A percentile compares a stretch with the other conserved stretches of the same genome.
Conservation (phyloP, 35 echinoderm and acorn worm genomes). For the Lytechinus pictus region DNA sequence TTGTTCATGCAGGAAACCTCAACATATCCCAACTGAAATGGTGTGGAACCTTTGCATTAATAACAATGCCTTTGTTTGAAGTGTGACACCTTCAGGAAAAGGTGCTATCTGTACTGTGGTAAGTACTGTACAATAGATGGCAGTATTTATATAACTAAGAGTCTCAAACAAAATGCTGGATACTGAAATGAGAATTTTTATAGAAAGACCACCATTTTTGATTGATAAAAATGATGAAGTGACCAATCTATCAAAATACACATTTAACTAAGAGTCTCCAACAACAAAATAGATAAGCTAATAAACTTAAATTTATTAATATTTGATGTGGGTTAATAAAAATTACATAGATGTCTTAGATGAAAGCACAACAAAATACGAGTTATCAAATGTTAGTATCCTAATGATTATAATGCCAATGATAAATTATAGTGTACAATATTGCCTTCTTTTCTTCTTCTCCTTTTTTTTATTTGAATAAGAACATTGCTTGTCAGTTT, state of each 20-base stretch:
- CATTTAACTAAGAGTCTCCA: neutral
- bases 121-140: neutral
- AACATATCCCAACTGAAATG: neutral
- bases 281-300: neutral
- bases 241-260: neutral
- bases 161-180: neutral
- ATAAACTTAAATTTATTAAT: too few species aligned
- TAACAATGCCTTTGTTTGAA: neutral
- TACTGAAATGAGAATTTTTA: neutral
- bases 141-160: neutral
- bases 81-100: neutral
- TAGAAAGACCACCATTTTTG: too few species aligned
- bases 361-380: too few species aligned
- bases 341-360: too few species aligned
- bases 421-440: too few species aligned
- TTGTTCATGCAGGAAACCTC: constrained; percentile 2
- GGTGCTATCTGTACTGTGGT: neutral
- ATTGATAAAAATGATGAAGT: too few species aligned
- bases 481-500: neutral
- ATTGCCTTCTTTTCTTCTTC: too few species aligned
- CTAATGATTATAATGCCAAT: too few species aligned
- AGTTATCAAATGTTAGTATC: too few species aligned
- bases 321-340: too few species aligned
- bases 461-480: neutral
- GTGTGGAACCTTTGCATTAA: neutral